Conservation (phyloP, 2,113 vertebrate genomes). For the Asarcornis scutulata region DNA sequence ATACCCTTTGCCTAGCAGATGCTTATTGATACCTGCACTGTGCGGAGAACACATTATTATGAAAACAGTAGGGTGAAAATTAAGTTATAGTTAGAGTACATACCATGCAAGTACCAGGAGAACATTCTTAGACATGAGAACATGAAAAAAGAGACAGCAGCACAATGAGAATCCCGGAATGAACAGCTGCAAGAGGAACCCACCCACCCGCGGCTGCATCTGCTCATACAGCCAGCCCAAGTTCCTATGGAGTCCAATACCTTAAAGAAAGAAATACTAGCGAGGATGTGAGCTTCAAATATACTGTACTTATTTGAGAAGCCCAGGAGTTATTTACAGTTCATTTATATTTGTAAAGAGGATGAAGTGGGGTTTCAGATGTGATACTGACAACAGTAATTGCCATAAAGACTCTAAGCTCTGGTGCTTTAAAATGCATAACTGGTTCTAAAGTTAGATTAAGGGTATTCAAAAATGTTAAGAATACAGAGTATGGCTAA, state of each 20-base stretch:
- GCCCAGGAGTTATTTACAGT: conserved; percentile 7
- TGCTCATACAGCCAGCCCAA: background rate
- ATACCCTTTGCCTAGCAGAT: conserved; percentile 15
- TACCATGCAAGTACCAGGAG: conserved; percentile 32
- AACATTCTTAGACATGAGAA: conserved; percentile 54
- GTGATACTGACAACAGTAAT: background rate
- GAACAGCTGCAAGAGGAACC: conserved; percentile 66
- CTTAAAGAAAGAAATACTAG: conserved; percentile 17
- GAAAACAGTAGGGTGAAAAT: background rate
- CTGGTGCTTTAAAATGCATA: background rate
- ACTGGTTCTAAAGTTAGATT: background rate
- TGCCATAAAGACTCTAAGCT: background rate
- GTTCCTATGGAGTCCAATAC: background rate
- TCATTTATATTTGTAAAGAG: background rate
- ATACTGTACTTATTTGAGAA: background rate
- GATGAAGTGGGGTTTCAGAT: background rate
- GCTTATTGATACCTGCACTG: background rate
- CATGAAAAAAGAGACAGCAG: background rate
- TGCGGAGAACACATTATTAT: background rate
- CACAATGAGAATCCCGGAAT: conserved; percentile 62
- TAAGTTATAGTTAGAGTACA: conserved; percentile 34
- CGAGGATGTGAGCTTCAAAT: background rate
- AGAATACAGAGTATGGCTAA: background rate
- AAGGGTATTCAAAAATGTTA: background rate
- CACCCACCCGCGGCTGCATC: conserved; percentile 18